Percentiles rank a stretch among this genome's conserved stretches.
Conservation (phyloP, 2,113 vertebrate species). For the Bubo blakistoni region DNA sequence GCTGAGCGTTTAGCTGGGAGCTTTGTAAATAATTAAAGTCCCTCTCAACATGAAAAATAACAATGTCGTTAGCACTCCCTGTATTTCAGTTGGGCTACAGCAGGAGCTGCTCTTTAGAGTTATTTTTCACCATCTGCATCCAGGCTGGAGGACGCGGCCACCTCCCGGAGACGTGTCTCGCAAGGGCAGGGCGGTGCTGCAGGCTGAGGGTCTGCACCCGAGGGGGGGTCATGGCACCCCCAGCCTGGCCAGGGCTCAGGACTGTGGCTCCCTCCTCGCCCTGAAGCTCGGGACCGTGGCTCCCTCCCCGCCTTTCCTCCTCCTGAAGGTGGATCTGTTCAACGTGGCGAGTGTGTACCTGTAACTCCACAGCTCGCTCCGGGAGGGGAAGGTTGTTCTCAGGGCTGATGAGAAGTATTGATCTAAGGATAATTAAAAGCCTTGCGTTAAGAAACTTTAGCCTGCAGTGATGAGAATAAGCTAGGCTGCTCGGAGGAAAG, state of each 20-base stretch:
- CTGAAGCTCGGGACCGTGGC: fast-evolving
- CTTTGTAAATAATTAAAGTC: background rate
- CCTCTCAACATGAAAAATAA: background rate
- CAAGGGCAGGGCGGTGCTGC: background rate
- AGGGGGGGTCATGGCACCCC: background rate
- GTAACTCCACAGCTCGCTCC: fast-evolving
- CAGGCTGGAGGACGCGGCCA: background rate
- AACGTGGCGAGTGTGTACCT: fast-evolving
- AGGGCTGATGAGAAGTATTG: background rate
- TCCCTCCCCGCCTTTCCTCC: fast-evolving
- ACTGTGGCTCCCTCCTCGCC: background rate
- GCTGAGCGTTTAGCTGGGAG: background rate
- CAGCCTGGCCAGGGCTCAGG: background rate
- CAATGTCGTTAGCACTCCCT: fast-evolving
- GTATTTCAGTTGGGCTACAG: background rate
- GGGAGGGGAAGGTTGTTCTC: background rate
- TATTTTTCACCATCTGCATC: background rate
- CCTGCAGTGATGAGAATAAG: background rate
- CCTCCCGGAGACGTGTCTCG: fast-evolving
- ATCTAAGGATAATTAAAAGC: slow-evolving; percentile 1
- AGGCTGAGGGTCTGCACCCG: background rate
- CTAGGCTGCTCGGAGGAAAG: background rate
- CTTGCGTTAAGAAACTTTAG: background rate
- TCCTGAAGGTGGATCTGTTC: fast-evolving
- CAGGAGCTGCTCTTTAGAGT: background rate